A percentile compares a stretch with the other conserved stretches of the same genome.
Conservation (phyloP, 2,888 invertebrate genomes). For the Acanthopleura granulata region DNA sequence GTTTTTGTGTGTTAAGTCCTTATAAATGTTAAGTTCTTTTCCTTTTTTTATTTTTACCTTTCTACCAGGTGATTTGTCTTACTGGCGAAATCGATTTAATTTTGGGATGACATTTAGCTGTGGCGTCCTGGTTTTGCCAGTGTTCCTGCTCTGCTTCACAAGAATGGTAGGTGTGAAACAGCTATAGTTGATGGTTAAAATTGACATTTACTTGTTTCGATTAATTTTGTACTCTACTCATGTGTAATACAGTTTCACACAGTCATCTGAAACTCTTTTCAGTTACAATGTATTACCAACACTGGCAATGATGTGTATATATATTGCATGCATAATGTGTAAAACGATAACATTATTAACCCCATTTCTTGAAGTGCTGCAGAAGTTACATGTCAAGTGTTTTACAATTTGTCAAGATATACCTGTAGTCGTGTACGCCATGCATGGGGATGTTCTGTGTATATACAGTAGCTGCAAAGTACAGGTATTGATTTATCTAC, state of each 20-base stretch:
- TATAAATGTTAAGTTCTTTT: slow-evolving; percentile 10
- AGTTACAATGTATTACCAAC: no score
- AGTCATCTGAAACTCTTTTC: no score
- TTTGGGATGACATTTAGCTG: slow-evolving; percentile 78
- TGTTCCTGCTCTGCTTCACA: slow-evolving; percentile 73
- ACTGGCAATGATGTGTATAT: not conserved
- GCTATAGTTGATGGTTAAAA: not conserved
- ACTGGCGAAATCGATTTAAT: slow-evolving; percentile 74
- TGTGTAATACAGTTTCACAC: not conserved
- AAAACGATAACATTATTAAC: no score
- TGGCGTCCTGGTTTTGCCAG: slow-evolving; percentile 72
- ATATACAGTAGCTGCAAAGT: no score
- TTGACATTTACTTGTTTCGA: not conserved
- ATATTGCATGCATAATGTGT: no score
- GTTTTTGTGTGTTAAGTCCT: no score
- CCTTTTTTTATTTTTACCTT: slow-evolving; percentile 5
- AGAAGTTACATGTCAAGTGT: no score
- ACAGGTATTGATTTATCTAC: no score
- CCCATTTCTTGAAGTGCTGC: no score
- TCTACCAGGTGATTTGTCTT: slow-evolving; percentile 64
- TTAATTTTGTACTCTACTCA: not conserved
- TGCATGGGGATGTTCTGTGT: no score
- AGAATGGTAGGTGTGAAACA: slow-evolving; percentile 65
- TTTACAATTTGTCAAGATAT: no score
- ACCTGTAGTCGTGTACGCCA: no score